A percentile compares a stretch with the other conserved stretches of the same genome.
phyloP scores from a whole-genome alignment of 2,888 invertebrate genomes.

The Drosophila putrida region DNA sequence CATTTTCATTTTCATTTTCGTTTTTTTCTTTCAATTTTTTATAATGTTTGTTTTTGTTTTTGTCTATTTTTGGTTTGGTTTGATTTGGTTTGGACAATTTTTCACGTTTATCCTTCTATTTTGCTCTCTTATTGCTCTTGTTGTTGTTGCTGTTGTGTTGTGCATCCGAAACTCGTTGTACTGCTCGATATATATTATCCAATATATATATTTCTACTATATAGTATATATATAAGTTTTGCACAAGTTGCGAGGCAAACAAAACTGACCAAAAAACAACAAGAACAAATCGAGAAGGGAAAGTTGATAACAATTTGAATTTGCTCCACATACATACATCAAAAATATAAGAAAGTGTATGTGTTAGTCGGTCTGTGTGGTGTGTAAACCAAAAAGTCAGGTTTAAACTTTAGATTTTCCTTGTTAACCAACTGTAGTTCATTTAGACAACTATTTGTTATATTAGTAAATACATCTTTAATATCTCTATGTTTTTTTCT shows the following conservation, averaged over 20 bases:
- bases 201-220: not conserved
- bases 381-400: slow-evolving; percentile 1
- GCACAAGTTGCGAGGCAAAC: slow-evolving; percentile 15
- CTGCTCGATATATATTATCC: slow-evolving; percentile 10
- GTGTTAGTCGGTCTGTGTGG: slow-evolving; percentile 20
- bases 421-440: not conserved
- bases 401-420: not conserved
- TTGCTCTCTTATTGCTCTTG: not conserved
- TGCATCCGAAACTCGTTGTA: slow-evolving; percentile 22
- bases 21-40: not conserved
- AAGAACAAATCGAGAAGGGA: not conserved
- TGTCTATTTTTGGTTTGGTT: not conserved
- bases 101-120: not conserved
- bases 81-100: not conserved
- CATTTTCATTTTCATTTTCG: not conserved
- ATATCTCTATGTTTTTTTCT: not conserved
- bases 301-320: too few species aligned
- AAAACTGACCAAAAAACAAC: slow-evolving; percentile 9
- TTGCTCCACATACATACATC: too few species aligned
- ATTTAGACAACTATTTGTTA: not conserved
- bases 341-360: not conserved
- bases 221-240: slow-evolving; percentile 10
- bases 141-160: slow-evolving; percentile 25
- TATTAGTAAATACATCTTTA: not conserved
- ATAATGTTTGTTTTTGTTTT: not conserved